These are phyloP conservation scores for Yoshiicerus persimilis DNA, from an alignment of 1,140 invertebrate genomes.

Conservation along the genomic window DNA sequence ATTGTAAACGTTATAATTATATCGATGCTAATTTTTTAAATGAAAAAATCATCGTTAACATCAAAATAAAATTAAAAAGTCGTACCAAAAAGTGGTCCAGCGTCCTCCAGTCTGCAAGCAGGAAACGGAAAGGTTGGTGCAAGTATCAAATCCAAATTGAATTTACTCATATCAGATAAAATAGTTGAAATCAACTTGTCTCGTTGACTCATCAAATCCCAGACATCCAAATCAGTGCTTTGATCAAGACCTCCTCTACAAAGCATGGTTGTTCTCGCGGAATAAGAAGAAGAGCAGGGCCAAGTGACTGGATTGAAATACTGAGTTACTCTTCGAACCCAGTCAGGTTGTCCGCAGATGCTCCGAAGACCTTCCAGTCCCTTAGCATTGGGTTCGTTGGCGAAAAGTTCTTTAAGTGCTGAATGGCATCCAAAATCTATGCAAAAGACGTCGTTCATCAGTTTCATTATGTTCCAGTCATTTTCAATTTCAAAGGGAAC, in stretches of 20 bases:
- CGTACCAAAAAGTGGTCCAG: slow-evolving; percentile 16
- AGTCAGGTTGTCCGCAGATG: not conserved
- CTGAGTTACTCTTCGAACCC: not conserved
- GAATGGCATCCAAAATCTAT: not conserved
- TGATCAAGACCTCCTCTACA: not conserved
- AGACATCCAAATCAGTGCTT: not conserved
- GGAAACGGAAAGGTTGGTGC: slow-evolving; percentile 29
- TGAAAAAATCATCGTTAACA: not conserved
- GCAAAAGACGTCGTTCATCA: not conserved
- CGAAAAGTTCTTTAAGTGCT: not conserved
- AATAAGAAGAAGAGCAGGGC: not conserved
- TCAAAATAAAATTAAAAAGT: not conserved
- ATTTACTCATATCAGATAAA: not conserved
- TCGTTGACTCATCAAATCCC: not conserved
- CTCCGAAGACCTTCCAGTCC: not conserved
- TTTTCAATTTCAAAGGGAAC: slow-evolving; percentile 15
- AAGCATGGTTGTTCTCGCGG: not conserved
- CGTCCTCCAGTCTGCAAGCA: not conserved
- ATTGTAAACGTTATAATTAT: not conserved
- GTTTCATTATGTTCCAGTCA: not conserved
- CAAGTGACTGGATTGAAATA: not conserved
- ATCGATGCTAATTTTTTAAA: not conserved
- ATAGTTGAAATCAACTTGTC: slow-evolving; percentile 1
- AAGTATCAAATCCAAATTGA: slow-evolving; percentile 23
- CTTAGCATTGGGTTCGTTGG: not conserved